These are phyloP conservation scores for Watsonalla binaria DNA, from an alignment of 2,888 invertebrate species.

Conservation along the genomic window DNA sequence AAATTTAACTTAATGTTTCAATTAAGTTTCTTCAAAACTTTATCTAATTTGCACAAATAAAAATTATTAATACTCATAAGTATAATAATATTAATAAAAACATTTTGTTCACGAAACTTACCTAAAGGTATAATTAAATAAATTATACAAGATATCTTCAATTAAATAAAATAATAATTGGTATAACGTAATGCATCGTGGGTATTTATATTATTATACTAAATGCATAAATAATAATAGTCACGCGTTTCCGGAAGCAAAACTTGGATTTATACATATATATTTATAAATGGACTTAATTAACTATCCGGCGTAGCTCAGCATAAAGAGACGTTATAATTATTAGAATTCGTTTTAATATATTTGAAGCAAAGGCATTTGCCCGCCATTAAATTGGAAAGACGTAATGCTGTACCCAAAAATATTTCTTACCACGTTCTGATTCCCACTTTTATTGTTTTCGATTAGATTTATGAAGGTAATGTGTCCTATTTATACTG, in stretches of 20 bases:
- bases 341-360: slow-evolving; percentile 27
- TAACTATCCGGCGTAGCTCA: slow-evolving; percentile 69
- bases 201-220: slow-evolving; percentile 22
- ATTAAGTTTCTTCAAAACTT: no score
- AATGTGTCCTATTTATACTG: no score
- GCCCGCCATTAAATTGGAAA: slow-evolving; percentile 34
- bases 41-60: not conserved
- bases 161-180: no score
- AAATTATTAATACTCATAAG: not conserved
- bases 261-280: slow-evolving; percentile 28
- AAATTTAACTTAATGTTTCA: no score
- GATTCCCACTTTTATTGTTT: no score
- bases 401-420: not conserved
- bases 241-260: slow-evolving; percentile 49
- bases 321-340: slow-evolving; percentile 59
- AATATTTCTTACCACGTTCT: no score
- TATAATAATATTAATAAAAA: no score
- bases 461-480: no score
- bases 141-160: no score
- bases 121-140: no score
- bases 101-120: no score
- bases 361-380: slow-evolving; percentile 47
- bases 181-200: not conserved
- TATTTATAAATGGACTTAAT: slow-evolving; percentile 24
- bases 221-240: slow-evolving; percentile 20